Conservation (phyloP, 1,140 invertebrate species). For the Linepithema humile region DNA sequence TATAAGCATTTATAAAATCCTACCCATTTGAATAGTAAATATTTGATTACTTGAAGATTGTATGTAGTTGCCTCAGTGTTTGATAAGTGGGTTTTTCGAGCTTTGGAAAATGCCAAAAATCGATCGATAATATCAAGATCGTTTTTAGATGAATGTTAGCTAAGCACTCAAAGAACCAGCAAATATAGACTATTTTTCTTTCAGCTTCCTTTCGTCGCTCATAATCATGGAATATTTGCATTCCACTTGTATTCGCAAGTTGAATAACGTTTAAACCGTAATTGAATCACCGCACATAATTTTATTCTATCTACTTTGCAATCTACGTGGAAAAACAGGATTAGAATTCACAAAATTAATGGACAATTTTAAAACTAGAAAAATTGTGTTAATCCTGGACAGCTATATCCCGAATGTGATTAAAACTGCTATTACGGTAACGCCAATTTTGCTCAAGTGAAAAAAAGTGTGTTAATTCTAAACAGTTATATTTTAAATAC, state of each 20-base stretch:
- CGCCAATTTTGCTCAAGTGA: not conserved
- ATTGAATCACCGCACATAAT: not conserved
- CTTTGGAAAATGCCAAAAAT: not conserved
- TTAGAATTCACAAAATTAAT: not conserved
- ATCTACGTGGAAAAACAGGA: not conserved
- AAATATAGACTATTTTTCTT: conserved; percentile 3
- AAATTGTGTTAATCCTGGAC: not conserved
- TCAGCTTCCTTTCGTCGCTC: not conserved
- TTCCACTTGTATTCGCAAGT: not conserved
- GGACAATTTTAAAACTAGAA: not conserved
- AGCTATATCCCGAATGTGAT: not conserved
- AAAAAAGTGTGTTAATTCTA: too few species aligned
- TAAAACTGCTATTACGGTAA: not conserved
- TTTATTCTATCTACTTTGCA: not conserved
- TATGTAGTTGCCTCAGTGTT: not conserved
- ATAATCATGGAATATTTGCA: not conserved
- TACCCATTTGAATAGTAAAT: conserved; percentile 13
- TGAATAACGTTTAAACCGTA: not conserved
- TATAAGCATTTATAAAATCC: not conserved
- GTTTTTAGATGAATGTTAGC: not conserved
- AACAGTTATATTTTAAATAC: too few species aligned
- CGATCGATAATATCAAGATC: not conserved
- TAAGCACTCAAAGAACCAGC: not conserved
- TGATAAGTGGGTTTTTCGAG: not conserved
- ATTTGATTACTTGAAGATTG: not conserved